These are phyloP conservation scores for Neotragus pygmaeus DNA, from an alignment of 2,113 vertebrate genomes.

Conservation along the genomic window DNA sequence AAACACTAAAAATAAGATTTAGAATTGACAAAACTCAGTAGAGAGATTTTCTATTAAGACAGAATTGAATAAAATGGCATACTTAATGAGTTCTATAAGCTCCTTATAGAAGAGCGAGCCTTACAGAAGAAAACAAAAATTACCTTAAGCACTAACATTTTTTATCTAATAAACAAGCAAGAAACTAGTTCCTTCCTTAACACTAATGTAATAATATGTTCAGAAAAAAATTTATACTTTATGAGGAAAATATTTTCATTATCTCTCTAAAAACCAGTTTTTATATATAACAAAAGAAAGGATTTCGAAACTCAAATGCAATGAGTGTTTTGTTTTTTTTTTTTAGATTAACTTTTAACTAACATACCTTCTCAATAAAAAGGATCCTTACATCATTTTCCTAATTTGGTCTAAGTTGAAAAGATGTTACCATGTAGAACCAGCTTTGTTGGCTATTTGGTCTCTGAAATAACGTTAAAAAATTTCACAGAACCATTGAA, in stretches of 20 bases:
- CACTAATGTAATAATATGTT: not conserved
- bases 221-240: constrained; percentile 35
- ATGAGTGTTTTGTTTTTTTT: not conserved
- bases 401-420: constrained; percentile 63
- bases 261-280: not conserved
- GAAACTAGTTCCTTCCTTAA: constrained; percentile 27
- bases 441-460: constrained; percentile 46
- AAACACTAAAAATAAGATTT: constrained; percentile 32
- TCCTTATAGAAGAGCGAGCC: not conserved
- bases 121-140: not conserved
- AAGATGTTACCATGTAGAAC: constrained; percentile 41
- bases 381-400: constrained; percentile 57
- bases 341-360: constrained; percentile 53
- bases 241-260: constrained; percentile 18
- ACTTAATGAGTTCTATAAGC: not conserved
- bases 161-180: constrained; percentile 19
- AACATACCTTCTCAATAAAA: constrained; percentile 59
- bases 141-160: constrained; percentile 4
- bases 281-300: constrained; percentile 2
- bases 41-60: not conserved
- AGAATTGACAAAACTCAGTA: not conserved
- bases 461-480: constrained; percentile 65
- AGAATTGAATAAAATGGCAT: constrained; percentile 7
- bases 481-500: constrained; percentile 52
- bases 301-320: constrained; percentile 18